These are phyloP conservation scores for Pristionchus entomophagus DNA, from an alignment of 2,888 invertebrate genomes.

Conservation along the genomic window DNA sequence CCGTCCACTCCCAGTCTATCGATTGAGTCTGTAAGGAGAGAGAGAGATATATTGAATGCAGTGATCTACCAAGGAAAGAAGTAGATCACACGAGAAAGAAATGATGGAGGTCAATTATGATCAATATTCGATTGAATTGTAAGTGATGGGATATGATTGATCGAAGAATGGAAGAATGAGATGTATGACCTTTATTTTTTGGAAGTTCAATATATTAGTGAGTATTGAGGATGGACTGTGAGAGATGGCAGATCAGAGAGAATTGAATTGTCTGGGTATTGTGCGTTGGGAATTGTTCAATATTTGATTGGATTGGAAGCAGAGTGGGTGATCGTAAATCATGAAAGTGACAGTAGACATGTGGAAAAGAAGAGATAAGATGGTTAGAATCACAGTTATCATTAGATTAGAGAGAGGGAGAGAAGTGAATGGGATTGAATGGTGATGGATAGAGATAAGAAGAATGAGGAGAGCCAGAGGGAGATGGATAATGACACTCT, in stretches of 20 bases:
- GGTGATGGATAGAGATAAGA: conserved; percentile 25
- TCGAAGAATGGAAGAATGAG: background rate
- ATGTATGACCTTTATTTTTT: too few relatives aligned
- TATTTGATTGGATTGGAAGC: background rate
- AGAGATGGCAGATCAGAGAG: background rate
- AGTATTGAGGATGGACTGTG: background rate
- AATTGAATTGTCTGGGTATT: background rate
- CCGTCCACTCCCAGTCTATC: background rate
- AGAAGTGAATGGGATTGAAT: background rate
- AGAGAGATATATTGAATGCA: background rate
- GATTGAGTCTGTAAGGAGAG: background rate
- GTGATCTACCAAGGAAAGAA: background rate
- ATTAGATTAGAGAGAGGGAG: conserved; percentile 11
- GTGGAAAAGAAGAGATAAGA: conserved; percentile 12
- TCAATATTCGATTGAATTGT: too few relatives aligned
- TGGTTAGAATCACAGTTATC: conserved; percentile 24
- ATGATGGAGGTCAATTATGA: too few relatives aligned
- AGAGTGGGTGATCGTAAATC: background rate
- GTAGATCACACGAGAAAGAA: background rate
- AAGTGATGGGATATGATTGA: background rate
- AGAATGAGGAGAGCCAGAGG: conserved; percentile 23
- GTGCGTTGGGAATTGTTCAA: background rate
- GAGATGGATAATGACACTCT: conserved; percentile 2
- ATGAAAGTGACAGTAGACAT: conserved; percentile 9
- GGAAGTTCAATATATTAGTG: background rate